Conservation (phyloP, 1,140 invertebrate species). For the Tetragnatha versicolor region DNA sequence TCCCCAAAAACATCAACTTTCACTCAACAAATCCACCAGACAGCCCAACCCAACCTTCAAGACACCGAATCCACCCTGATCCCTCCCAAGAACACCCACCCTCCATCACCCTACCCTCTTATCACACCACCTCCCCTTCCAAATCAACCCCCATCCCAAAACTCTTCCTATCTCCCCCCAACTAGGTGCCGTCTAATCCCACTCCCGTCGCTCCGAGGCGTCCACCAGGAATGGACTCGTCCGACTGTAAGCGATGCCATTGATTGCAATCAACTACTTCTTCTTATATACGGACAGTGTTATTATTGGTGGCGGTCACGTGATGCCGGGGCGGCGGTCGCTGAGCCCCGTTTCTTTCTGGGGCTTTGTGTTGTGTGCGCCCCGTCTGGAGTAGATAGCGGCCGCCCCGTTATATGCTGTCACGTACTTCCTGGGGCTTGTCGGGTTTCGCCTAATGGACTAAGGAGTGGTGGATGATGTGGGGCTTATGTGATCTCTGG, state of each 20-base stretch:
- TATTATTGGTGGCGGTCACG: background rate
- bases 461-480: background rate
- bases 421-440: slow-evolving; percentile 27
- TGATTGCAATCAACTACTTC: slow-evolving; percentile 36
- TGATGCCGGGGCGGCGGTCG: background rate
- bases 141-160: background rate
- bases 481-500: too few species aligned
- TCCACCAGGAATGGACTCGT: background rate
- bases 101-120: background rate
- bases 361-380: background rate
- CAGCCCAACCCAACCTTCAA: too few species aligned
- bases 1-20: too few species aligned
- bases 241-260: slow-evolving; percentile 18
- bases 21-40: too few species aligned
- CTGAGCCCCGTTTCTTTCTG: background rate
- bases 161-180: background rate
- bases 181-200: slow-evolving; percentile 9
- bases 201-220: background rate
- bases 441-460: slow-evolving; percentile 17
- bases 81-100: background rate
- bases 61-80: too few species aligned
- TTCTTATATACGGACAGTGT: background rate
- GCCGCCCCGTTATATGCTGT: slow-evolving; percentile 42
- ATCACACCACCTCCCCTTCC: background rate
- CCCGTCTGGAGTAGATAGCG: background rate